Evolutionary conservation across 2,888 invertebrate species (phyloP), one percentile per base, ranked within the genome.

Genomic region (Leptothorax acervorum): DNA sequence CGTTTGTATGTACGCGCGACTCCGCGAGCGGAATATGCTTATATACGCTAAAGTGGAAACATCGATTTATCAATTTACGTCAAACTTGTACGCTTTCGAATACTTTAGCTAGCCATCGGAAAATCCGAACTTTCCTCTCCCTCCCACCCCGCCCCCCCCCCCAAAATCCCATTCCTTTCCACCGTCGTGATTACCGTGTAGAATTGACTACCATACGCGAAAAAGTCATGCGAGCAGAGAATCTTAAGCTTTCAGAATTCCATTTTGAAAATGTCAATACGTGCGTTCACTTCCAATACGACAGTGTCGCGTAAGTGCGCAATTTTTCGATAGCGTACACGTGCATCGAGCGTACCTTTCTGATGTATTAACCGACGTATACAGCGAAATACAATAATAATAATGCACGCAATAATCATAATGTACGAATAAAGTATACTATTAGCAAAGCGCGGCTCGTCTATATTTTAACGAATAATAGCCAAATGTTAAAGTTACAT

Each of bases 1-100:
- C 70, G 45, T 42, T 76, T 45, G 63, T 39, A 2, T 51, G 12
- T 65, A n/a, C 15, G 45, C 51, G 15, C 53, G 70, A 45, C 42
- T 45, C 68, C 66, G 45, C 78, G 55, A 42, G 15, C 31, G 55
- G 55, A 45, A 70, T 78, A 53, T 55, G 53, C 68, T 76, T 53
- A 53, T 53, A 42, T 53, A 42, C 23, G 53, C 65, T 39, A 39
- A 60, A 60, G 55, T 70, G 73, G 60, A 71, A 71, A 71, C 23
- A 39, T 71, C 79, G 79, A 81, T 81, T 71, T 79, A 79, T 71
- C 71, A 71, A 71, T 48, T 57, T 79, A 71, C 53, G 71, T 71
- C 70, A 66, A 70, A 70, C 48, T 79, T 35, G 23, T 12, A n/a
- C 35, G 57, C 48, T 79, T 48, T 18, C 35, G 57, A 60, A 71